Percentiles rank a stretch among this genome's conserved stretches.
Conservation (phyloP, 2,113 vertebrate genomes). For the Columbina picui region DNA sequence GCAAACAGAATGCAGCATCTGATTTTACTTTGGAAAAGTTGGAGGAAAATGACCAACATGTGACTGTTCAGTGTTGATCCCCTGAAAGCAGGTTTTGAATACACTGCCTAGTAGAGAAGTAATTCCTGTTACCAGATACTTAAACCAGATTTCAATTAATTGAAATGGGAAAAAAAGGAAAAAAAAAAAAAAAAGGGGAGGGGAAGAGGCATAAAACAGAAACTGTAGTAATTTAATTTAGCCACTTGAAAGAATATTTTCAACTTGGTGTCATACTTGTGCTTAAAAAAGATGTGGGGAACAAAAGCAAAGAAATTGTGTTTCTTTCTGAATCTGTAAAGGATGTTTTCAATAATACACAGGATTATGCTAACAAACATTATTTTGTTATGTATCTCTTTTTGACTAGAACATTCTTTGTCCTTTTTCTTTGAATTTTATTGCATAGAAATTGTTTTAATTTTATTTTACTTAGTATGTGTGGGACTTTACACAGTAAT, state of each 20-base stretch:
- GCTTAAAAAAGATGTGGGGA: background rate
- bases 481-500: background rate
- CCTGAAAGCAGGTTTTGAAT: background rate
- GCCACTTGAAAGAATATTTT: background rate
- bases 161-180: background rate
- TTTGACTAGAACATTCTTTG: background rate
- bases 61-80: background rate
- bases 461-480: no score
- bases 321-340: background rate
- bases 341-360: background rate
- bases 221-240: background rate
- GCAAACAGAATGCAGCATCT: background rate
- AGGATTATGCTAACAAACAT: background rate
- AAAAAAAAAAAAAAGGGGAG: background rate
- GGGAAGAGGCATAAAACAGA: background rate
- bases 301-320: background rate
- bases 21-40: background rate
- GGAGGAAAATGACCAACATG: background rate
- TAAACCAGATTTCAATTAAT: background rate
- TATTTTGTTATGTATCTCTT: background rate
- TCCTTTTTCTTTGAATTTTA: background rate
- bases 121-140: background rate
- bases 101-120: background rate
- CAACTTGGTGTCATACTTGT: background rate
- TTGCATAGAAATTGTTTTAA: background rate